Evolutionary conservation across 2,113 vertebrate genomes (phyloP), one percentile per base, ranked within the genome.

Genomic region (Psittacula cyanocephala): DNA sequence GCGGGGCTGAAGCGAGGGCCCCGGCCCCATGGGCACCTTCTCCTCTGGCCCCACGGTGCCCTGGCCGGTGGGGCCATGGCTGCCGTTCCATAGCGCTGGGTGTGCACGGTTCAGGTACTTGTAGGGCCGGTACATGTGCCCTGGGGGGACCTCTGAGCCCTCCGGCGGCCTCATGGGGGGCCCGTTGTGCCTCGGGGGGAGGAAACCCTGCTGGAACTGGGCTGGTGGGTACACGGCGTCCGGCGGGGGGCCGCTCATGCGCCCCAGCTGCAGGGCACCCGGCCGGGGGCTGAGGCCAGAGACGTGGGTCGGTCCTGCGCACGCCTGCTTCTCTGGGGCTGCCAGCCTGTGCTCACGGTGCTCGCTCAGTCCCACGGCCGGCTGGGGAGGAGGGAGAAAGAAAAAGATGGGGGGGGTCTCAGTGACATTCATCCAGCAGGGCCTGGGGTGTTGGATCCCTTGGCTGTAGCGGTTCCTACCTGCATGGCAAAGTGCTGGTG

Each of bases 401-500:
- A 81, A 65, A 22, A 12, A 75, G n/a, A 80, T 4, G 8, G 11
- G 10, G 41, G 22, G 9, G 29, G 47, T 70, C 20, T 94, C 16
- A 3, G 50, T 2, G 35, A 87, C 24, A 75, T 46, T 8, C 3
- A 0, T 1, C 5, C 8, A 2, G 1, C 0, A 3, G 29, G 67
- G 55, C 12, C 11, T 0, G 2, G 37, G 53, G 16, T 3, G 41
- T 52, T 1, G 29, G 41, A 9, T 10, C 47, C 37, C 18, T 35
- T 2, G 55, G 65, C 16, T 6, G 22, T 11, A 3, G 19, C 2
- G 1, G 13, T 65, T 35, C 63, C 77, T 96, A 99, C 99, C 99
- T 99, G 99, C 97, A 99, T 97, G 79, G 97, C 97, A 88, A 98
- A 99, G 93, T 97, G 98, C 86, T 97, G 98, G 53, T 94, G 98